phyloP scores from a whole-genome alignment of 2,113 vertebrate genomes.

The Cynoglossus semilaevis region DNA sequence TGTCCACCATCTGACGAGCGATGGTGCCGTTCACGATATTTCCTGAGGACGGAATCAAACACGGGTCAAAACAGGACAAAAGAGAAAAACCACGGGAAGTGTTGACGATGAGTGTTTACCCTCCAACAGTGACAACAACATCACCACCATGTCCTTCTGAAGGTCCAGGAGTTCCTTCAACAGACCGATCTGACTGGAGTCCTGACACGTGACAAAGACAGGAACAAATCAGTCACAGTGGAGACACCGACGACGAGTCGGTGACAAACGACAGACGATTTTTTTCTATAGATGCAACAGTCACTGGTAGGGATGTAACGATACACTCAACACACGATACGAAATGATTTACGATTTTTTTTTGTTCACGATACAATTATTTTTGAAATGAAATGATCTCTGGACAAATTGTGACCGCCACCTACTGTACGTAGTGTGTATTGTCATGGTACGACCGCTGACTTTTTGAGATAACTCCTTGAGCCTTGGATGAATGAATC shows the following conservation, averaged over 20 bases:
- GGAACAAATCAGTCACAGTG: slow-evolving; percentile 21
- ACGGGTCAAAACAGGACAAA: slow-evolving; percentile 1
- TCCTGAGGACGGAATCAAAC: slow-evolving; percentile 66
- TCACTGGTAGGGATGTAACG: slow-evolving; percentile 9
- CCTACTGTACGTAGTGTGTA: no score
- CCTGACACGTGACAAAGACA: slow-evolving; percentile 62
- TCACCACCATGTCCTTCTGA: slow-evolving; percentile 98
- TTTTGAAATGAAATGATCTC: no score
- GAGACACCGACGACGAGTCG: slow-evolving; percentile 15
- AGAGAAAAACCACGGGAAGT: not conserved
- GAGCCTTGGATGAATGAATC: no score
- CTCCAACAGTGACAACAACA: slow-evolving; percentile 91
- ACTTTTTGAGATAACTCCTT: no score
- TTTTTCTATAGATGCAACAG: slow-evolving; percentile 28
- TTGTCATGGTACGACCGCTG: no score
- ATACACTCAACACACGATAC: no score
- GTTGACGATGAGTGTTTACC: slow-evolving; percentile 63
- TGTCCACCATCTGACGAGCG: slow-evolving; percentile 98
- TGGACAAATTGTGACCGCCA: no score
- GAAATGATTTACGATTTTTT: no score
- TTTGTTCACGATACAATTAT: no score
- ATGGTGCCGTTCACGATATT: slow-evolving; percentile 96
- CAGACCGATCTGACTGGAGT: slow-evolving; percentile 92
- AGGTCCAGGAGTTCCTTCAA: slow-evolving; percentile 94
- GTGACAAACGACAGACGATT: slow-evolving; percentile 18